Percentiles rank a stretch among this genome's conserved stretches.
Conservation (phyloP, 1,140 invertebrate species). For the Cepaea nemoralis region DNA sequence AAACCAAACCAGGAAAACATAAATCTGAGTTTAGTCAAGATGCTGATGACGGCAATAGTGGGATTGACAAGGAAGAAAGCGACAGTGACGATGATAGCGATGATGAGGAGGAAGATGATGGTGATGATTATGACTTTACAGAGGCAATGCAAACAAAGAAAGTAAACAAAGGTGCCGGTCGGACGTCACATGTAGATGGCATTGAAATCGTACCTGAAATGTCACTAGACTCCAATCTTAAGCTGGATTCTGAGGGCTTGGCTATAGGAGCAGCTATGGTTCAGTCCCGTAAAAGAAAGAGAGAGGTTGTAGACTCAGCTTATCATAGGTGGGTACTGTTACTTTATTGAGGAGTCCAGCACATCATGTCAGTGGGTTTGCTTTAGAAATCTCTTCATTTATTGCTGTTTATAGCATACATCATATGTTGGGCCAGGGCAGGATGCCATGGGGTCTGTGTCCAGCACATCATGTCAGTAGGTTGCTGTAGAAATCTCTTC, state of each 20-base stretch:
- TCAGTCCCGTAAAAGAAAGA: slow-evolving; percentile 65
- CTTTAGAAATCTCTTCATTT: too few relatives aligned
- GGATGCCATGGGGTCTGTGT: too few relatives aligned
- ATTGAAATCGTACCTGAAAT: slow-evolving; percentile 78
- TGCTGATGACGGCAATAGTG: slow-evolving; percentile 34
- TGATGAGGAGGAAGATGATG: slow-evolving; percentile 50
- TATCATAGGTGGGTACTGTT: slow-evolving; percentile 65
- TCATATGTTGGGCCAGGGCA: too few relatives aligned
- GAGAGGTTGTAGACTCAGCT: slow-evolving; percentile 69
- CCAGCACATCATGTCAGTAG: too few relatives aligned
- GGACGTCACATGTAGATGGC: slow-evolving; percentile 66
- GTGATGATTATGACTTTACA: slow-evolving; percentile 45
- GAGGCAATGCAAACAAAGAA: slow-evolving; percentile 25
- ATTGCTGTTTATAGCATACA: too few relatives aligned
- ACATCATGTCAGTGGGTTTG: too few relatives aligned
- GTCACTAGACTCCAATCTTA: slow-evolving; percentile 52
- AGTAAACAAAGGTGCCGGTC: slow-evolving; percentile 51
- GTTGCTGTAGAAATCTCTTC: too few relatives aligned
- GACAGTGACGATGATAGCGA: slow-evolving; percentile 44
- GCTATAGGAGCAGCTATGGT: slow-evolving; percentile 70
- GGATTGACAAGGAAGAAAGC: slow-evolving; percentile 73
- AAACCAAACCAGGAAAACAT: neutral
- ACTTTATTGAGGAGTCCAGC: too few relatives aligned
- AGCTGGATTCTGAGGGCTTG: slow-evolving; percentile 87
- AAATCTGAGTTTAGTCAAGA: slow-evolving; percentile 6